phyloP scores from a whole-genome alignment of 2,113 vertebrate species.

The Tragelaphus imberbis region DNA sequence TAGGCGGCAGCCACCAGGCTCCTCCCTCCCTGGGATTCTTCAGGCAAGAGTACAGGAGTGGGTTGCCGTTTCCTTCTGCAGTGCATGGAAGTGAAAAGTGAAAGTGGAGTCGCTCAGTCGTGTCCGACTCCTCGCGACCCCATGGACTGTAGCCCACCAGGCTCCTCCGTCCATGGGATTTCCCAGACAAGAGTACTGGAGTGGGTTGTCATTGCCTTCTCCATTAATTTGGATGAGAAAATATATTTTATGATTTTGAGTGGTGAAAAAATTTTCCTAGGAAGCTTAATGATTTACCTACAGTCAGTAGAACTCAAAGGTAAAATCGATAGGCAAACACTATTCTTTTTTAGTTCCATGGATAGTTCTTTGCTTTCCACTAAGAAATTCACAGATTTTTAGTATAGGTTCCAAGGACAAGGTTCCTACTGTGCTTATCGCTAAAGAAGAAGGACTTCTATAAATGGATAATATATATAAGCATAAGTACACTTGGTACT shows the following conservation, averaged over 20 bases:
- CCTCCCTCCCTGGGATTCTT: not conserved
- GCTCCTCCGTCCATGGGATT: too few relatives aligned
- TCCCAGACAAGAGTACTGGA: too few relatives aligned
- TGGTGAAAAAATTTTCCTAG: not conserved
- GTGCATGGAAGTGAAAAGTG: too few relatives aligned
- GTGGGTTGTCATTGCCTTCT: too few relatives aligned
- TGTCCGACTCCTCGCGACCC: too few relatives aligned
- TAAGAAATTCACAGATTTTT: not conserved
- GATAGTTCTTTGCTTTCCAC: not conserved
- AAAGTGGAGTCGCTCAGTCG: too few relatives aligned
- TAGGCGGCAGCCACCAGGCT: not conserved
- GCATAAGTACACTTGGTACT: not conserved
- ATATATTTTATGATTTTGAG: not conserved
- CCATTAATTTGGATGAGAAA: not conserved
- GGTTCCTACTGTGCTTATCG: not conserved
- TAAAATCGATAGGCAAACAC: not conserved
- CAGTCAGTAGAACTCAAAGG: not conserved
- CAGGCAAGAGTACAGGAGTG: not conserved
- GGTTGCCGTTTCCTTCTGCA: too few relatives aligned
- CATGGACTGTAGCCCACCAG: too few relatives aligned
- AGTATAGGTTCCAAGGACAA: not conserved
- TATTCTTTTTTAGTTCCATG: not conserved
- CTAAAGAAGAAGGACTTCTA: not conserved
- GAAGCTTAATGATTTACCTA: not conserved
- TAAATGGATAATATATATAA: not conserved